These are phyloP conservation scores for Trachymyrmex cornetzi DNA, from an alignment of 1,140 invertebrate species.

Conservation along the genomic window DNA sequence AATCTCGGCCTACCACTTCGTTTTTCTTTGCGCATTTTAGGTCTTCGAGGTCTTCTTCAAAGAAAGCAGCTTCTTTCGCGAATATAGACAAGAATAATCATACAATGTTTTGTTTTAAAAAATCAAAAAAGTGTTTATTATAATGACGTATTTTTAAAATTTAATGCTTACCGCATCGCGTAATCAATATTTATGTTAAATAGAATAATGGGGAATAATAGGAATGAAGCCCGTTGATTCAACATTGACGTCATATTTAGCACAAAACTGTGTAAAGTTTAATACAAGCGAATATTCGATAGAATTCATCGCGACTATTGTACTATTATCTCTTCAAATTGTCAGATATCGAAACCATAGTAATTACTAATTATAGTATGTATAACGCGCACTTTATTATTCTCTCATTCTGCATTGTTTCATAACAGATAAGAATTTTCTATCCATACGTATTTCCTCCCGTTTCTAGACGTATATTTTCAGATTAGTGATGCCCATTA, in stretches of 20 bases:
- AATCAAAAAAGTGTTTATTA: conserved; percentile 27
- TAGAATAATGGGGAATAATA: neutral
- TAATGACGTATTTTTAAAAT: neutral
- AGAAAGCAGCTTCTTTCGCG: conserved; percentile 15
- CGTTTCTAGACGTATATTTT: conserved; percentile 26
- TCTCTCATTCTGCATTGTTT: neutral
- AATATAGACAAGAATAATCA: neutral
- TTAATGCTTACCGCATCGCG: neutral
- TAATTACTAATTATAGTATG: conserved; percentile 34
- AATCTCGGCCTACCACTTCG: conserved; percentile 28
- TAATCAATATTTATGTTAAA: conserved; percentile 13
- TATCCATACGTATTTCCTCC: neutral
- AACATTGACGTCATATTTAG: conserved; percentile 37
- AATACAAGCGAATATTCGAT: conserved; percentile 14
- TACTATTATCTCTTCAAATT: conserved; percentile 1
- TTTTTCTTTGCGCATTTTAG: conserved; percentile 36
- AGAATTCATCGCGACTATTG: neutral
- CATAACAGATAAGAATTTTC: neutral
- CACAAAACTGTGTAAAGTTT: conserved; percentile 10
- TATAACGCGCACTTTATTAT: neutral
- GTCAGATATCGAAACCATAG: conserved; percentile 10
- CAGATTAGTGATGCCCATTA: conserved; percentile 30
- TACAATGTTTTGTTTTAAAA: neutral
- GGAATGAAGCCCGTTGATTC: neutral
- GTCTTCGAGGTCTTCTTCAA: conserved; percentile 31